Evolutionary conservation across 2,113 vertebrate genomes (phyloP).

Genomic region (Psephotus haematonotus): DNA sequence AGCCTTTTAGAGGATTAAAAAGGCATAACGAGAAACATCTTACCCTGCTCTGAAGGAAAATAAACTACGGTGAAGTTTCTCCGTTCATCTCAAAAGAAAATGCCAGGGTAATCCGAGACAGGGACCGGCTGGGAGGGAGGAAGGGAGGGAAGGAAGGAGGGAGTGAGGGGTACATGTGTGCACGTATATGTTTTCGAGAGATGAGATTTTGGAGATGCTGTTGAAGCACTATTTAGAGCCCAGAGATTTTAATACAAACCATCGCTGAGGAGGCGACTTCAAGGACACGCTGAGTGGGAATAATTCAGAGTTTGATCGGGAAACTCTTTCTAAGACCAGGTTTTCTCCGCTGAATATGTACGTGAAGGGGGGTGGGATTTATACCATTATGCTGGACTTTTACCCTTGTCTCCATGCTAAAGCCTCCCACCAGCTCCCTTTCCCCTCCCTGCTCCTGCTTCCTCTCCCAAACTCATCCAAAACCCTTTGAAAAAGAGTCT

Average conservation of each 20-base stretch:
- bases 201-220: neutral
- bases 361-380: accelerated
- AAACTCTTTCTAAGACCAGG: neutral
- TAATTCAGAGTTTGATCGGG: neutral
- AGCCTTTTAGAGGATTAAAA: constrained; percentile 43
- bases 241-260: neutral
- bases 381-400: accelerated
- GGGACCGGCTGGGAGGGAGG: neutral
- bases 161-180: neutral
- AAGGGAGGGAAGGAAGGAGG: neutral
- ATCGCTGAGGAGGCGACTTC: neutral
- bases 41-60: neutral
- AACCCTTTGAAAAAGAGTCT: neutral
- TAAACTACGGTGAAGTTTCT: neutral
- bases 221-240: neutral
- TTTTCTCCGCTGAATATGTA: neutral
- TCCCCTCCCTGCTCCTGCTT: neutral
- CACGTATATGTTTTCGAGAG: neutral
- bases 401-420: neutral
- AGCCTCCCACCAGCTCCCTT: neutral
- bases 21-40: constrained; percentile 22
- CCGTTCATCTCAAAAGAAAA: neutral
- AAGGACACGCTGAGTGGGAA: neutral
- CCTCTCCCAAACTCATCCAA: neutral
- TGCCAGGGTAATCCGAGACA: neutral